Evolutionary conservation across 2,888 invertebrate genomes (phyloP), one percentile per base, ranked within the genome.

Genomic region (Baccha elongata): DNA sequence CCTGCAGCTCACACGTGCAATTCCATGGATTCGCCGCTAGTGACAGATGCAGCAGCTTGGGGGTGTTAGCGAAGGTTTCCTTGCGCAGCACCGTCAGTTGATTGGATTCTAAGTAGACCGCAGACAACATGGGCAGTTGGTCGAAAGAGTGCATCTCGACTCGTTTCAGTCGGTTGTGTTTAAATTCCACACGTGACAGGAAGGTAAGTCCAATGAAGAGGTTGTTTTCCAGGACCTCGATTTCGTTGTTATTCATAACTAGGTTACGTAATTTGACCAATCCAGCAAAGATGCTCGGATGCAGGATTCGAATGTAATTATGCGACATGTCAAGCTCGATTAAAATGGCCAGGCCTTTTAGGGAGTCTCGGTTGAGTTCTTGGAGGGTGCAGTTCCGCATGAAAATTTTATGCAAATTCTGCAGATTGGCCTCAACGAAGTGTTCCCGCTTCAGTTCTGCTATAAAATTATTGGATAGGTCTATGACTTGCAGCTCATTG

Each of bases 11-110:
- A 87, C 98, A 98, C 88, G 97, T 96, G 88, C 98, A 98, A 78
- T 94, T 93, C 97, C 97, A 98, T 0, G 95, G 95, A 88, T 98
- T 98, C 80, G 94, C 94, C 84, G 94, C 93, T 0, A 97, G 92
- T 67, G 94, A 94, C 46, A 98, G 91, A 86, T 95, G 95, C 23
- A 93, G 93, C 64, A 97, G 90, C 84, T 93, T 94, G 1, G 92
- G 92, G 64, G 97, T 90, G 32, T 93, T 92, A 69, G 92, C 92
- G 73, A 96, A 93, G 5, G 94, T 93, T 76, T 94, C 93, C 52
- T 93, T 91, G 86, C 93, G 93, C 53, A 97, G 89, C 64, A 92
- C 92, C 64, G 94, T 94, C 67, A 98, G 91, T 87, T 93, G 93
- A 89, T 98, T 98, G 40, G 94, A 93, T 84, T 94, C 93, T 76